These are phyloP conservation scores for Stigmatopora argus DNA, from an alignment of 2,113 vertebrate species.

Conservation along the genomic window DNA sequence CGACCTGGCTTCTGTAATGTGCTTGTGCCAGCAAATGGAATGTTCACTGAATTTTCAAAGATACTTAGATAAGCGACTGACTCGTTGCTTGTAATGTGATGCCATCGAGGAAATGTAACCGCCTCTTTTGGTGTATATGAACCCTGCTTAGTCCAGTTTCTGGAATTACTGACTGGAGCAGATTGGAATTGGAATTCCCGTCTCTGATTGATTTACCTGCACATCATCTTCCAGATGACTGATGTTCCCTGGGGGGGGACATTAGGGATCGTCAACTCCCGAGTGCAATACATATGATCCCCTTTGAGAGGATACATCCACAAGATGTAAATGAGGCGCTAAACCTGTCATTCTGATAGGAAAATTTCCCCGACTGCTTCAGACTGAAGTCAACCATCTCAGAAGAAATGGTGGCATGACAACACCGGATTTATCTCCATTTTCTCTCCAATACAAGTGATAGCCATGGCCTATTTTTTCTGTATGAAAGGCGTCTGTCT, in stretches of 20 bases:
- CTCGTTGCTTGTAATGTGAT: not conserved
- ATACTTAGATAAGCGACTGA: not conserved
- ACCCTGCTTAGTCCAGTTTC: constrained; percentile 16
- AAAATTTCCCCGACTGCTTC: constrained; percentile 5
- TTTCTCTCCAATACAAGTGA: constrained; percentile 18
- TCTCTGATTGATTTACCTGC: constrained; percentile 57
- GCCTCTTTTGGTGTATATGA: constrained; percentile 31
- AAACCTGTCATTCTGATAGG: constrained; percentile 27
- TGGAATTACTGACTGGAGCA: constrained; percentile 37
- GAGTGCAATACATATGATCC: constrained; percentile 11
- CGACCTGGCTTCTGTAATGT: not conserved
- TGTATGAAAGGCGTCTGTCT: not conserved
- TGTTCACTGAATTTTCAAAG: not conserved
- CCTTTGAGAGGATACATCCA: constrained; percentile 15
- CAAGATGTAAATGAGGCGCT: constrained; percentile 32
- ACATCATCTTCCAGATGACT: constrained; percentile 45
- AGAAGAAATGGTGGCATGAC: constrained; percentile 9
- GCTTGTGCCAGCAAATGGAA: not conserved
- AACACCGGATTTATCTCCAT: constrained; percentile 27
- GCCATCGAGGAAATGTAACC: not conserved
- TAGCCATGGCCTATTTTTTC: constrained; percentile 6
- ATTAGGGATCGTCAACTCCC: not conserved
- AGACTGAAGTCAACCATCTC: constrained; percentile 1
- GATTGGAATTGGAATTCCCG: constrained; percentile 58
- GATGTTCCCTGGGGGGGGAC: constrained; percentile 15